phyloP scores from a whole-genome alignment of 2,113 vertebrate species.

The Ornithorhynchus anatinus region DNA sequence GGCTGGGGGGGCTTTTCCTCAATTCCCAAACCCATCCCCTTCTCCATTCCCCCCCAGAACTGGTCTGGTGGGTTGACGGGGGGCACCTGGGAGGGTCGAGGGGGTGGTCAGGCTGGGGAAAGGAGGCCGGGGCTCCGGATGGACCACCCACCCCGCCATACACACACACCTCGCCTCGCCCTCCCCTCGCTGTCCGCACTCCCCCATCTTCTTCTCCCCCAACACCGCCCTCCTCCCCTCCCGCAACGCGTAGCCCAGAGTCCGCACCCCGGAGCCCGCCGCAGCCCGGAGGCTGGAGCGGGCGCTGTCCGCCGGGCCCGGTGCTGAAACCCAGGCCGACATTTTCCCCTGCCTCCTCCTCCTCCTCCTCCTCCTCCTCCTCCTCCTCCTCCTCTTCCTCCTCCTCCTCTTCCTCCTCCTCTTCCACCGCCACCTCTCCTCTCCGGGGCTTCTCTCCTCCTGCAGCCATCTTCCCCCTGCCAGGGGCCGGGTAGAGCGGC shows the following conservation, averaged over 20 bases:
- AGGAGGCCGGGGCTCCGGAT: neutral
- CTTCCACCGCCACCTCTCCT: constrained; percentile 32
- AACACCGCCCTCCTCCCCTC: neutral
- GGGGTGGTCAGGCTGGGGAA: constrained; percentile 1
- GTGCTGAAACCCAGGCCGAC: constrained; percentile 78
- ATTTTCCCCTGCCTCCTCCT: constrained; percentile 60
- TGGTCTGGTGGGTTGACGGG: too few species aligned
- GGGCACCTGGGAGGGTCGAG: neutral
- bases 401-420: too few species aligned
- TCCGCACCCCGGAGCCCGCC: too few species aligned
- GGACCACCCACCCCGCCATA: too few species aligned
- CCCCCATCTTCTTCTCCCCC: neutral
- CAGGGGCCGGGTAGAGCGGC: constrained; percentile 24
- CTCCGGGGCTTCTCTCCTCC: constrained; percentile 60
- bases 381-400: too few species aligned
- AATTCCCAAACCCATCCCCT: neutral
- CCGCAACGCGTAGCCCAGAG: neutral
- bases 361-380: constrained; percentile 44
- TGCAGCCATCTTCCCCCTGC: constrained; percentile 88
- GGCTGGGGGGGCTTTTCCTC: too few species aligned
- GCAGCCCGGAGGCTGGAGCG: neutral
- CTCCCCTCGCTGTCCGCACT: neutral
- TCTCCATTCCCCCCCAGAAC: neutral
- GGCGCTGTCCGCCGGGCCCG: constrained; percentile 80
- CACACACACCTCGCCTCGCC: too few species aligned